Evolutionary conservation across 2,797 vertebrate genomes (phyloP), one percentile per base, ranked within the genome.

Genomic region (Xenentodon cancila): DNA sequence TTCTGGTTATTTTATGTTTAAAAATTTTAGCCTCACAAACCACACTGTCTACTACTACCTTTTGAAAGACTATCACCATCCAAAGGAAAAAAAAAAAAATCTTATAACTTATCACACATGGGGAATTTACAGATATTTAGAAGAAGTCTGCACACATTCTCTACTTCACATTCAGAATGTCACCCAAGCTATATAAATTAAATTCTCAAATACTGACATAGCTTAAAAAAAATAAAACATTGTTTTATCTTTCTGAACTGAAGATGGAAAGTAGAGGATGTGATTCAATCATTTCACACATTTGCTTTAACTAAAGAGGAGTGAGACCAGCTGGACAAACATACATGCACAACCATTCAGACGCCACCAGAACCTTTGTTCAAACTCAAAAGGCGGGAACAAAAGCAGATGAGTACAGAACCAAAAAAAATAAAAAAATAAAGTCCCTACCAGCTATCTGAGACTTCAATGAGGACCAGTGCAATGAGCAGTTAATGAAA

Each of bases 321-420:
- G 95, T 85, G 94, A 89, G 85, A 89, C 92, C 93, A 91, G 93
- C 84, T 92, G 89, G 94, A 96, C 94, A 83, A 94, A 95, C 95
- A 93, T 88, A 95, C 95, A 95, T 96, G 95, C 95, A 96, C 95
- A 94, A 95, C 93, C 95, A 94, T 92, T 95, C 95, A 87, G 92
- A 97, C 93, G 93, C 91, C 95, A 86, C 64, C 78, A 86, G 85
- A 80, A 96, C 89, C 94, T 94, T 93, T 94, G 83, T 92, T 94
- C 93, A 93, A 94, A 95, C 87, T 93, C 92, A 93, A 92, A 91
- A 88, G 70, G 70, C 72, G 81, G 80, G 79, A 88, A 84, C 83
- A 88, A 79, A 81, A 91, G 85, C 68, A 56, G 79, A 90, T 81
- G 13, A 79, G 80, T 75, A 86, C 56, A 84, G 77, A 90, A 91